Base-by-base conservation (phyloP, 2,888 invertebrate species). In the Imbricaverruca yamaguchii region DNA sequence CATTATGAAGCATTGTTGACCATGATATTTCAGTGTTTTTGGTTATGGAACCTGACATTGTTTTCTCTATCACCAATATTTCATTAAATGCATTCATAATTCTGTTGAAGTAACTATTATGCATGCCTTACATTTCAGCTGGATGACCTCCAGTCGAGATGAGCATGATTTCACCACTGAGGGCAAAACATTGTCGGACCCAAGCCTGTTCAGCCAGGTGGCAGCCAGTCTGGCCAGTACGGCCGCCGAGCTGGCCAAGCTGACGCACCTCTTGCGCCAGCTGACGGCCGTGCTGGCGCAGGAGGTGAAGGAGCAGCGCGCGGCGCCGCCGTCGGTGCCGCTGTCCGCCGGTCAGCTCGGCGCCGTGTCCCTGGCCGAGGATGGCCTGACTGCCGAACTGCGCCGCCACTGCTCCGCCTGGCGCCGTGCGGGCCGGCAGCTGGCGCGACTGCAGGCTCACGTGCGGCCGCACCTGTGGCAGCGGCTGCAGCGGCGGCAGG, bases 261-360 rank as follows among this genome's bases (percentile, higher is more conserved):
- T 80, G 67, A 69, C 69, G 6, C 67, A 55, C 9, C 67, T 65
- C 63, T 18, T 57, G 63, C 67, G 55, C 80, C 55, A 61, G 59
- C 56, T 74, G 55, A 18, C 74, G 2, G 55, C 74, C 21, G 18
- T 53, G 21, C 74, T 74, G 74, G 55, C 74, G 21, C 53, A 18
- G 55, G 74, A 74, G 55, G 21, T 74, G 74, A 21, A 55, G 55
- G 74, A 13, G 74, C 74, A 21, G 55, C 69, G 69, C 39, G 69
- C 25, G 6, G 67, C 69, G n/a, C 69, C n/a, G 69, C 69, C 25
- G 15, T 23, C 74, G 55, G 18, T 55, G 55, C 74, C 74, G 9
- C 53, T 74, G 21, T 55, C 53, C 13, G 55, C 18, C 55, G 74
- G 74, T 21, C 74, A 74, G 74, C 74, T 74, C 9, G 55, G 74